phyloP scores from a whole-genome alignment of 2,797 vertebrate genomes.

The Acipenser ruthenus region DNA sequence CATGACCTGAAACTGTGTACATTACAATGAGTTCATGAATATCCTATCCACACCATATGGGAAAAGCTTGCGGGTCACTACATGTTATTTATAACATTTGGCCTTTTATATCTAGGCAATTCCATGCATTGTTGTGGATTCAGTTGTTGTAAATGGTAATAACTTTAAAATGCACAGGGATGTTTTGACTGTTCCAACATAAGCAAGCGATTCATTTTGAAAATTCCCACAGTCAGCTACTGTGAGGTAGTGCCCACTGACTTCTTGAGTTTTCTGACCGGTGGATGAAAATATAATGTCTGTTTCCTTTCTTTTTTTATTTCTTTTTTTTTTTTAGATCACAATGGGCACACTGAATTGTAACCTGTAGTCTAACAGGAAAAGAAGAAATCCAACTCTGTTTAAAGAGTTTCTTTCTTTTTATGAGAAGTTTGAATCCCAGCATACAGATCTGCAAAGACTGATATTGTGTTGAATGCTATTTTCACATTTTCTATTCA shows the following conservation, averaged over 20 bases:
- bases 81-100: no score
- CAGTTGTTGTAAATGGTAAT: no score
- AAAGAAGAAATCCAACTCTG: slow-evolving; percentile 54
- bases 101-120: no score
- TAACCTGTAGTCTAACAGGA: slow-evolving; percentile 48
- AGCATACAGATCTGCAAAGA: slow-evolving; percentile 18
- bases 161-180: background rate
- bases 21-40: no score
- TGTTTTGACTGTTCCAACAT: no score
- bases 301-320: slow-evolving; percentile 16
- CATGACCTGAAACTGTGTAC: no score
- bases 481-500: background rate
- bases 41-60: no score
- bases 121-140: no score
- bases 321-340: slow-evolving; percentile 50
- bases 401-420: slow-evolving; percentile 53
- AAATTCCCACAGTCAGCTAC: background rate
- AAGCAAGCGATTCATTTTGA: background rate
- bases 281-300: background rate
- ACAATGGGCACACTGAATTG: slow-evolving; percentile 66
- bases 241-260: background rate
- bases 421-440: slow-evolving; percentile 20
- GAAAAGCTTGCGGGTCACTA: no score
- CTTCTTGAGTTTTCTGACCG: background rate
- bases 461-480: slow-evolving; percentile 17